Percentiles rank a stretch among this genome's conserved stretches.
These are phyloP conservation scores for Campoplex capitator DNA, from an alignment of 2,888 invertebrate species.

Conservation along the genomic window DNA sequence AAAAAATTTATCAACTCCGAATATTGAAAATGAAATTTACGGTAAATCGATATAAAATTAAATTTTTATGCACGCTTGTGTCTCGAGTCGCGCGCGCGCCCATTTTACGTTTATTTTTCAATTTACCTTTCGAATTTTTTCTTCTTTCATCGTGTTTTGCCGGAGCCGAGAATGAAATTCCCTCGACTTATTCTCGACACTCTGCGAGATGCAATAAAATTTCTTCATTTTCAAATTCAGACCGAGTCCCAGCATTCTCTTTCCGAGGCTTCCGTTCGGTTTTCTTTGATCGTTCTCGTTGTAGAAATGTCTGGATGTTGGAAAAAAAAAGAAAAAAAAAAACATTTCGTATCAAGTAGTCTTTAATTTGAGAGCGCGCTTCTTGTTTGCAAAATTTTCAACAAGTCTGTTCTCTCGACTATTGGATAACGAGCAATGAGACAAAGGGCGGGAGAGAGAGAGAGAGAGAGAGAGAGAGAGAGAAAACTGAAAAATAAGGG, in stretches of 20 bases:
- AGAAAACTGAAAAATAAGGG: not conserved
- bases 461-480: not conserved
- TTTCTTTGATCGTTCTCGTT: not conserved
- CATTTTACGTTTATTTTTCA: not conserved
- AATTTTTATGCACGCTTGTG: not conserved
- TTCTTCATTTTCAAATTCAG: slow-evolving; percentile 1
- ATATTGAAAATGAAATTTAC: not conserved
- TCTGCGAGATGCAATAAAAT: not conserved
- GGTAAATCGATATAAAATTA: not conserved
- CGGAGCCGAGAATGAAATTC: not conserved
- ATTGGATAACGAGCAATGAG: not conserved
- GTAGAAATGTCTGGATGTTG: not conserved
- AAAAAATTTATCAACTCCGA: too few species aligned
- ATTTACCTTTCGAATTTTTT: not conserved
- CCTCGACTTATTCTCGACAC: not conserved
- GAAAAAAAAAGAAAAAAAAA: slow-evolving; percentile 1
- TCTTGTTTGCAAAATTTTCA: slow-evolving; percentile 10
- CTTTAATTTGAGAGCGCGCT: slow-evolving; percentile 5
- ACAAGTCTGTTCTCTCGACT: not conserved
- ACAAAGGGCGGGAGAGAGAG: not conserved
- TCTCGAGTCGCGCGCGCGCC: not conserved
- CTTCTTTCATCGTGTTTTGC: not conserved
- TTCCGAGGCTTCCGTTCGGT: not conserved
- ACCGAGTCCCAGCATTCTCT: not conserved
- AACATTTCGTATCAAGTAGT: not conserved